phyloP scores from a whole-genome alignment of 1,140 invertebrate genomes.

The Hylyphantes graminicola region DNA sequence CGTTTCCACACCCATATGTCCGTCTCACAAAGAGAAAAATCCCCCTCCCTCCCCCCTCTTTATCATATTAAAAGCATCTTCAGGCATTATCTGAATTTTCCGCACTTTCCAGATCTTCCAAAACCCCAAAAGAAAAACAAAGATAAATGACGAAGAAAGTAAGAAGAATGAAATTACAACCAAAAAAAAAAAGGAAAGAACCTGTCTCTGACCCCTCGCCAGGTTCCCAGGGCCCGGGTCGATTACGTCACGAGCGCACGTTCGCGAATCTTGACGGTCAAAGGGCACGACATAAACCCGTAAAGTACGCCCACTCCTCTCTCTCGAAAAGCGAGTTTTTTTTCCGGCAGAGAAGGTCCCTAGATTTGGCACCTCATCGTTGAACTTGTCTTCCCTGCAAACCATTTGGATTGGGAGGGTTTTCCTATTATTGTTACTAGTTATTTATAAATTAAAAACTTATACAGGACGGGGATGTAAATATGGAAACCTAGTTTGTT shows the following conservation, averaged over 20 bases:
- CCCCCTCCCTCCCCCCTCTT: constrained; percentile 1
- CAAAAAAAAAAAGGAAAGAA: not conserved
- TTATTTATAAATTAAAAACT: too few species aligned
- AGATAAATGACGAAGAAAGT: constrained; percentile 42
- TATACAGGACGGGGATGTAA: too few species aligned
- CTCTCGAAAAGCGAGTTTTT: not conserved
- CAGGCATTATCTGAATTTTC: constrained; percentile 50
- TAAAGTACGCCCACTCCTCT: constrained; percentile 57
- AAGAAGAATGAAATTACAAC: constrained; percentile 6
- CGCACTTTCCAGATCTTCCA: constrained; percentile 19
- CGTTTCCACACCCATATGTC: constrained; percentile 12
- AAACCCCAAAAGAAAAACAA: not conserved
- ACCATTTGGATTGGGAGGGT: too few species aligned
- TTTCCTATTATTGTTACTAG: too few species aligned
- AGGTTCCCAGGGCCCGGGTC: constrained; percentile 44
- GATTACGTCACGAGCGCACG: constrained; percentile 54
- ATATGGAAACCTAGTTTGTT: too few species aligned
- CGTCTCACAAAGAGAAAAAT: not conserved
- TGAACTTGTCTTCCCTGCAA: not conserved
- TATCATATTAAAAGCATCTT: constrained; percentile 29
- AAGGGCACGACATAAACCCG: constrained; percentile 49
- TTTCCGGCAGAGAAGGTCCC: not conserved
- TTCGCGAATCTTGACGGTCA: constrained; percentile 23
- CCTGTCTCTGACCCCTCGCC: constrained; percentile 33
- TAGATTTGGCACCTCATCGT: constrained; percentile 28